phyloP scores from a whole-genome alignment of 2,888 invertebrate genomes.

The Chironomus tentans region DNA sequence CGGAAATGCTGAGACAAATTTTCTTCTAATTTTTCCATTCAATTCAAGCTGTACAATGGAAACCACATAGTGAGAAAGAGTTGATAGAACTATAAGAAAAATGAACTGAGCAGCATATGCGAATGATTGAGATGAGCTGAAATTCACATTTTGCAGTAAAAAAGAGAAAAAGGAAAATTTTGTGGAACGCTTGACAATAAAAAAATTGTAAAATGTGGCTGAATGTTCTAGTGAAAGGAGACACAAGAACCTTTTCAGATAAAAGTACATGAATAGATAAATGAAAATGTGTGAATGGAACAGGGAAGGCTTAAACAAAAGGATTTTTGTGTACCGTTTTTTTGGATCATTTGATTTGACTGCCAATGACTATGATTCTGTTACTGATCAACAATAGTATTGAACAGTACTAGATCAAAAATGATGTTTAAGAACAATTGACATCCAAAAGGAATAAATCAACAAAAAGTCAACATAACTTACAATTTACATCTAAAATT shows the following conservation, averaged over 20 bases:
- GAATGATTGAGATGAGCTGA: not conserved
- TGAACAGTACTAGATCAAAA: too few species aligned
- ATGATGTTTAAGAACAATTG: too few species aligned
- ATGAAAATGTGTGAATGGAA: not conserved
- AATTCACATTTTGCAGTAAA: not conserved
- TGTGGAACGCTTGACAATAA: not conserved
- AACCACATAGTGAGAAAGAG: not conserved
- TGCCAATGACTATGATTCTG: too few species aligned
- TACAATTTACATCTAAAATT: conserved; percentile 76
- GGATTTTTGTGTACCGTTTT: not conserved
- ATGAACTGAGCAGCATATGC: not conserved
- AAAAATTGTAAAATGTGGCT: not conserved
- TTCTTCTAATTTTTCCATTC: not conserved
- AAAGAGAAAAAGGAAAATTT: too few species aligned
- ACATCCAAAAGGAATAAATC: not conserved
- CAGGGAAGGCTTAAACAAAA: not conserved
- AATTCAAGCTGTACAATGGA: not conserved
- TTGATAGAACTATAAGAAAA: not conserved
- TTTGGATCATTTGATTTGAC: not conserved
- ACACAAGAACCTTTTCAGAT: not conserved
- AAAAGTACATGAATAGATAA: too few species aligned
- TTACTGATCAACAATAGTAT: too few species aligned
- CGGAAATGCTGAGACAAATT: not conserved
- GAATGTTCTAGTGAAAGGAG: not conserved
- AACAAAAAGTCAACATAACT: conserved; percentile 44